Base-by-base conservation (phyloP, 1,140 invertebrate species). In the Euura lappo region DNA sequence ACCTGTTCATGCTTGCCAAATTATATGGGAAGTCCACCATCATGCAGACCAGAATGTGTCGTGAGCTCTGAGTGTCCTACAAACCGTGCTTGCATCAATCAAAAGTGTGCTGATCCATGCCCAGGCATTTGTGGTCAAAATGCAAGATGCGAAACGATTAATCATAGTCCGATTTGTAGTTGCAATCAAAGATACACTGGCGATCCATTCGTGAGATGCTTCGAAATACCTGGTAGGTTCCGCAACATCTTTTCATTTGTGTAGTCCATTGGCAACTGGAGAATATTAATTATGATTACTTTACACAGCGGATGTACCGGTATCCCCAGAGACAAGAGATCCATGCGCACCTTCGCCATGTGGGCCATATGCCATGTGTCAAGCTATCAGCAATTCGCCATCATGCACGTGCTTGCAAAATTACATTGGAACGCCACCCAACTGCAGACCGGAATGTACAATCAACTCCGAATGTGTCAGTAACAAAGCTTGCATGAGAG, bases 311-410 rank as follows among this genome's bases (percentile, higher is more conserved):
- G 75, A 73, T 77, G 75, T 77, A 72, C 60, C 72, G 5, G 60
- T 65, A 68, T 75, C 78, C 6, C 46, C 73, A 2, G 67, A 75
- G 64, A 77, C 83, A 67, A 71, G 45, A 46, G 86, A 92, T 78
- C 92, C 92, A 3, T 94, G 93, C 79, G 68, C 89, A 42, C 92
- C 92, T 66, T 91, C 90, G 64, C 92, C 93, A 4, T 95, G 94
- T 84, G 94, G 93, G 46, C 88, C 89, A 42, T 93, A 93, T 81
- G 90, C 93, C 11, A 86, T 91, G 79, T 94, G 94, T 80, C 86
- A 89, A 74, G 88, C 91, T 46, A 86, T 91, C 65, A 89, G 89
- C 45, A 90, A 88, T 69, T 84, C 85, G 45, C 89, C 91, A 46
- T 91, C 91, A 11, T 94, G 92, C 80, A 90, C 90, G 5, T 95